phyloP scores from a whole-genome alignment of 2,888 invertebrate genomes.

The Dysmachus trigonus region DNA sequence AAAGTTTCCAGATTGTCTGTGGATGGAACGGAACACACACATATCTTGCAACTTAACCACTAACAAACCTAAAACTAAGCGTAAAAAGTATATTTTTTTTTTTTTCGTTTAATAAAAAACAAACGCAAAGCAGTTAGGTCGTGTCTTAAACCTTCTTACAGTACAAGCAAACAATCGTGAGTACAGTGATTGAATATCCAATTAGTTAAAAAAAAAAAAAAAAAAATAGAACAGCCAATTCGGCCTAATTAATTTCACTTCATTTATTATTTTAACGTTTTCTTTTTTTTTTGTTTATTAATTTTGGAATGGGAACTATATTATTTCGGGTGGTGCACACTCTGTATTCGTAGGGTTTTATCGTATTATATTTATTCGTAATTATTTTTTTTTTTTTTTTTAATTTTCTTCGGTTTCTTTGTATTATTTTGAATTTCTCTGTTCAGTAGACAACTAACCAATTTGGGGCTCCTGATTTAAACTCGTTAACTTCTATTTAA shows the following conservation, averaged over 20 bases:
- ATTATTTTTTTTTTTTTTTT: slow-evolving; percentile 35
- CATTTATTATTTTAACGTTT: neutral
- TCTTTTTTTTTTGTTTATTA: slow-evolving; percentile 9
- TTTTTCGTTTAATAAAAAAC: slow-evolving; percentile 26
- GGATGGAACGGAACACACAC: slow-evolving; percentile 27
- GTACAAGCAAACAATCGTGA: slow-evolving; percentile 7
- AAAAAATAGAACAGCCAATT: slow-evolving; percentile 11
- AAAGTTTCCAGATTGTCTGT: neutral
- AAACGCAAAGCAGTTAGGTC: slow-evolving; percentile 45
- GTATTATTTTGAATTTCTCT: neutral
- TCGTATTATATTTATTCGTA: neutral
- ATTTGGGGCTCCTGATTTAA: slow-evolving; percentile 15
- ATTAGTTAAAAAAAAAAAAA: neutral
- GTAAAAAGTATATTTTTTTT: slow-evolving; percentile 15
- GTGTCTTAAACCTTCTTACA: slow-evolving; percentile 14
- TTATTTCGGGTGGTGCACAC: slow-evolving; percentile 55
- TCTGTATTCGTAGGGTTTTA: slow-evolving; percentile 58
- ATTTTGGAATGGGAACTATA: neutral
- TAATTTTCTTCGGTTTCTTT: neutral
- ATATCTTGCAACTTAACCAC: slow-evolving; percentile 45
- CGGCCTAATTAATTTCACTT: neutral
- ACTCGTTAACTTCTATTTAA: neutral
- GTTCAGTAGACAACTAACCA: slow-evolving; percentile 24
- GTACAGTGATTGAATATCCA: slow-evolving; percentile 7
- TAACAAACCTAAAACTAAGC: slow-evolving; percentile 45